These are phyloP conservation scores for Muscidifurax raptorellus DNA, from an alignment of 1,140 invertebrate genomes.

Conservation along the genomic window DNA sequence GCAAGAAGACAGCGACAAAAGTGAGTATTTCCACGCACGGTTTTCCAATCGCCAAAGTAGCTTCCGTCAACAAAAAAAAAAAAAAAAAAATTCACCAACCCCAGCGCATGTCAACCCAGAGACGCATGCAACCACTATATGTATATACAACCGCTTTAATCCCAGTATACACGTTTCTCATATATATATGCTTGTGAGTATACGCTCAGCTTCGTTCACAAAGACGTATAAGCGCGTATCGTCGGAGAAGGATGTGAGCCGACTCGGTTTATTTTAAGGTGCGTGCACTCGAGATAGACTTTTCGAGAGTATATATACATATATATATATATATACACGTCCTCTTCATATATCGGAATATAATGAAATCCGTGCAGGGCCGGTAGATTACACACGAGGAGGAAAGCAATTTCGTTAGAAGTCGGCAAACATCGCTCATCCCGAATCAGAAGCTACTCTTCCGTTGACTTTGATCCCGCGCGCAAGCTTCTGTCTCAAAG, in stretches of 20 bases:
- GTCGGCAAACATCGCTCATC: constrained; percentile 45
- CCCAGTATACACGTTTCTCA: not conserved
- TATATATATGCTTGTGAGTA: not conserved
- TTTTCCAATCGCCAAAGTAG: not conserved
- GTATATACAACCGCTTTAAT: constrained; percentile 21
- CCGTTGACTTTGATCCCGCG: constrained; percentile 28
- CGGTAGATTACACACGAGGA: constrained; percentile 18
- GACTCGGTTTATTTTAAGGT: constrained; percentile 25
- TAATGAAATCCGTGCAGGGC: constrained; percentile 35
- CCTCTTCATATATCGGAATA: not conserved
- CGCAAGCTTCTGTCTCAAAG: constrained; percentile 11
- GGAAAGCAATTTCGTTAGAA: constrained; percentile 42
- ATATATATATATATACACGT: too few species aligned
- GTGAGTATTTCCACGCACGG: constrained; percentile 58
- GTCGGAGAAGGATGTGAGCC: not conserved
- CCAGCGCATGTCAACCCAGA: not conserved
- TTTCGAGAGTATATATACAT: not conserved
- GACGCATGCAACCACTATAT: constrained; percentile 25
- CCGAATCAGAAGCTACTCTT: constrained; percentile 16
- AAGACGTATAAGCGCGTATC: not conserved
- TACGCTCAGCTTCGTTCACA: not conserved
- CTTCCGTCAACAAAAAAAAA: constrained; percentile 32
- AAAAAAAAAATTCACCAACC: not conserved
- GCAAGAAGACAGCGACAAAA: constrained; percentile 55
- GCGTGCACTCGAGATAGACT: constrained; percentile 14